Conservation (phyloP, 2,113 vertebrate species). For the Osmerus mordax region DNA sequence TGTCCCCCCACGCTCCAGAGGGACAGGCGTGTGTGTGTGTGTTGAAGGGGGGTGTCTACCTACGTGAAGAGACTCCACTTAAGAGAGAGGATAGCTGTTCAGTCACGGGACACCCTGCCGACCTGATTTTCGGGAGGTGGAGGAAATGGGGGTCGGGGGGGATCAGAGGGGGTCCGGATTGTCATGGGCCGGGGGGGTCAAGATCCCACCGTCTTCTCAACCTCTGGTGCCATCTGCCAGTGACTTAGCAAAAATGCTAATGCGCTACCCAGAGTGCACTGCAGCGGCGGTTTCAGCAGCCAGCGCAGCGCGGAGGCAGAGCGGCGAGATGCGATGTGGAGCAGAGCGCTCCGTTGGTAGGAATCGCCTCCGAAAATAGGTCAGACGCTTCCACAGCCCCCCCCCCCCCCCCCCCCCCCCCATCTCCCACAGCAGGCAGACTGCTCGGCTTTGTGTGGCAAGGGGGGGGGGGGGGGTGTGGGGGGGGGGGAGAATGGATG, state of each 20-base stretch:
- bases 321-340: too few relatives aligned
- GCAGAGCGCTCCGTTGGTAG: conserved; percentile 14
- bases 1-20: neutral
- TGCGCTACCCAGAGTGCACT: conserved; percentile 47
- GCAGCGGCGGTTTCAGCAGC: conserved; percentile 17
- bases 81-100: too few relatives aligned
- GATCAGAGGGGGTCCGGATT: too few relatives aligned
- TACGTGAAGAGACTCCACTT: neutral
- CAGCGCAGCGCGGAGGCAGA: too few relatives aligned
- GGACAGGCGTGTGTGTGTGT: conserved; percentile 15
- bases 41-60: conserved; percentile 12
- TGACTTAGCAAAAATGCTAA: conserved; percentile 64
- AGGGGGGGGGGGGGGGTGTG: neutral
- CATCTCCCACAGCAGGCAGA: conserved; percentile 12
- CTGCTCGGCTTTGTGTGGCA: conserved; percentile 9
- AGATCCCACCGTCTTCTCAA: conserved; percentile 33
- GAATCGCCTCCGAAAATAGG: conserved; percentile 56
- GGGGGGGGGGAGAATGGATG: neutral
- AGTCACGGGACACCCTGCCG: too few relatives aligned
- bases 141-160: too few relatives aligned
- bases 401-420: conserved; percentile 1
- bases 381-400: conserved; percentile 38
- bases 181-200: neutral
- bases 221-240: conserved; percentile 55
- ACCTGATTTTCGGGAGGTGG: too few relatives aligned